Percentiles rank a stretch among this genome's conserved stretches.
These are phyloP conservation scores for Hirundo rustica DNA, from an alignment of 2,797 vertebrate species.

Conservation along the genomic window DNA sequence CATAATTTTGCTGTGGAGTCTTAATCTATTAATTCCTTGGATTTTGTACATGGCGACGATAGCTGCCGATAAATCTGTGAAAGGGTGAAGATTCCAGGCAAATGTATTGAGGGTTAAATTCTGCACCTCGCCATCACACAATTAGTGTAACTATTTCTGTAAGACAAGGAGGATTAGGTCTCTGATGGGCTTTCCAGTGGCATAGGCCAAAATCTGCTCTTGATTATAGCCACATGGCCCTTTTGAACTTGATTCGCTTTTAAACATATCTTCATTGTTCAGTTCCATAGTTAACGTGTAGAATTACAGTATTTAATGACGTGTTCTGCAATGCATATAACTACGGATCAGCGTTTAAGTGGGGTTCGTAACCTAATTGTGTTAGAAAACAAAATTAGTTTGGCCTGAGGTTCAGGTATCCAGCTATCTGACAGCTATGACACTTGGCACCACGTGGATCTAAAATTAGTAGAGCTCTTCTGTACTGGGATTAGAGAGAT, in stretches of 20 bases:
- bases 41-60: not conserved
- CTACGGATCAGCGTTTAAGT: not conserved
- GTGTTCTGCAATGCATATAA: not conserved
- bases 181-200: constrained; percentile 50
- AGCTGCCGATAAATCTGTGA: not conserved
- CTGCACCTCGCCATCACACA: not conserved
- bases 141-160: constrained; percentile 57
- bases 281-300: not conserved
- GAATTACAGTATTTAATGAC: not conserved
- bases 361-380: not conserved
- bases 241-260: constrained; percentile 1
- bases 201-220: constrained; percentile 42
- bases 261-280: not conserved
- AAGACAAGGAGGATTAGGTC: constrained; percentile 46
- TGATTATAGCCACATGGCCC: constrained; percentile 39
- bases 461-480: constrained; percentile 75
- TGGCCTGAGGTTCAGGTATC: constrained; percentile 43
- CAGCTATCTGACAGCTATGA: constrained; percentile 61
- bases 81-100: not conserved
- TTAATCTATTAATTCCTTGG: not conserved
- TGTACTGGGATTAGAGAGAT: constrained; percentile 48
- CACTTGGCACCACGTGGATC: constrained; percentile 64
- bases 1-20: not conserved
- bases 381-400: not conserved
- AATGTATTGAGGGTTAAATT: not conserved